phyloP scores from a whole-genome alignment of 2,113 vertebrate genomes.

The Rattus norvegicus region DNA sequence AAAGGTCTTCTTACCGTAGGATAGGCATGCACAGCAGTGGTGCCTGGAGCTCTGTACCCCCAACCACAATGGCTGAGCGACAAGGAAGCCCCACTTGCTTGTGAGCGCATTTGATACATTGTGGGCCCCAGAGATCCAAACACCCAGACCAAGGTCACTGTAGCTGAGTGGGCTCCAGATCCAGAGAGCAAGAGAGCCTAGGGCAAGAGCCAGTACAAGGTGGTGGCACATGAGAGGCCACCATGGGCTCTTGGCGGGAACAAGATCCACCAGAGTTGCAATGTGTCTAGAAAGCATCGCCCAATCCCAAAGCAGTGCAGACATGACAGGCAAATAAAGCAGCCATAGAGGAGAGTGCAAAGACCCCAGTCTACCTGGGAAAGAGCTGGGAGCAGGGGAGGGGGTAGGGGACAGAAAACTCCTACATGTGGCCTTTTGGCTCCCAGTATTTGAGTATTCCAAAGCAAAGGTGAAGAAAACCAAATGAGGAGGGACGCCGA shows the following conservation, averaged over 20 bases:
- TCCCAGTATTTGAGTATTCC: not conserved
- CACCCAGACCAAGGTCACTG: not conserved
- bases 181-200: not conserved
- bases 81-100: not conserved
- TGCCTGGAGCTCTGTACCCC: not conserved
- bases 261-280: not conserved
- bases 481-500: not conserved
- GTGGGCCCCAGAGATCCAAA: not conserved
- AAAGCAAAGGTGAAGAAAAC: not conserved
- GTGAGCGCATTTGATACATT: not conserved
- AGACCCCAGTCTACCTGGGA: accelerated
- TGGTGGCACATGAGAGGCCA: not conserved
- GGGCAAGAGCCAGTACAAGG: not conserved
- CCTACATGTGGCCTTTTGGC: not conserved
- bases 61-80: accelerated
- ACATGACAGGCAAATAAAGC: accelerated
- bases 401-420: not conserved
- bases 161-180: not conserved
- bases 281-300: not conserved
- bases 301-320: not conserved
- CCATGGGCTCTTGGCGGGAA: accelerated
- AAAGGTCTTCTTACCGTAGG: not conserved
- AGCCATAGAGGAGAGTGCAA: accelerated
- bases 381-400: not conserved
- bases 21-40: accelerated